These are phyloP conservation scores for Galagoides demidoff DNA, from an alignment of 2,797 vertebrate species.

Conservation along the genomic window DNA sequence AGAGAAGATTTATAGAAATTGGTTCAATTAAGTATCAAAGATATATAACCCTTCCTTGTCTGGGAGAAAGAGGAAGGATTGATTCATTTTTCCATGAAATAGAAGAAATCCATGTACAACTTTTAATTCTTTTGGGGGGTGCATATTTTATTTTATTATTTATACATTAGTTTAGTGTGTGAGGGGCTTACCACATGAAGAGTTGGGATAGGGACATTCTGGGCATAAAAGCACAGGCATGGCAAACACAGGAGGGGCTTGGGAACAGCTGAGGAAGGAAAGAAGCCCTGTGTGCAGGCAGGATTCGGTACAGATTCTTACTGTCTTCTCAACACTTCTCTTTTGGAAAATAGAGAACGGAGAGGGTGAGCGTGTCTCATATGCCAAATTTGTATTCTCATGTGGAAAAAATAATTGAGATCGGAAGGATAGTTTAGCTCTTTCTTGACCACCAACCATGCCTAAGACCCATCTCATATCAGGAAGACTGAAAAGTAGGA, in stretches of 20 bases:
- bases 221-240: not conserved
- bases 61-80: not conserved
- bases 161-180: not conserved
- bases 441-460: not conserved
- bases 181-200: not conserved
- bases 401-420: not conserved
- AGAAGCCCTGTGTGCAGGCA: not conserved
- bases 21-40: constrained; percentile 26
- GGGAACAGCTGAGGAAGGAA: not conserved
- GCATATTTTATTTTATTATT: not conserved
- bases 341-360: not conserved
- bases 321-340: not conserved
- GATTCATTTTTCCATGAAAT: not conserved
- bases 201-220: not conserved
- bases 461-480: not conserved
- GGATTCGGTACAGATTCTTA: not conserved
- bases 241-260: not conserved
- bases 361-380: not conserved
- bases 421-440: not conserved
- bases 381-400: not conserved
- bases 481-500: not conserved
- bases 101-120: not conserved
- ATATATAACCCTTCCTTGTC: not conserved
- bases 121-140: not conserved
- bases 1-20: not conserved